Evolutionary conservation across 2,113 vertebrate species (phyloP), one percentile per base, ranked within the genome.

Genomic region (Polypterus senegalus): DNA sequence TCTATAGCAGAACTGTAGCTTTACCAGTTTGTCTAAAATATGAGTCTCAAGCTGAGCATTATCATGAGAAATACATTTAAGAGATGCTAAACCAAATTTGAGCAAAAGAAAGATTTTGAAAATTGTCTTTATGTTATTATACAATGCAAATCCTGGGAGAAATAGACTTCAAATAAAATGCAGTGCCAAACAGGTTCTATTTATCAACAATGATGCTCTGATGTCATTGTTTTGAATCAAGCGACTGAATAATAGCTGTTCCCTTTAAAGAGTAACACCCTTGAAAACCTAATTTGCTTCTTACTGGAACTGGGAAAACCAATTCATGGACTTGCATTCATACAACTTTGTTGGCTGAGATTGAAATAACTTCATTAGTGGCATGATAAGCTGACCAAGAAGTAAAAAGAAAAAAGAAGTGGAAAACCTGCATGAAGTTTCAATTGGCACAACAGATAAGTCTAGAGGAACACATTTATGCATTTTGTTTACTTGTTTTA

Each of bases 331-430:
- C 51, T 52, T 10, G 7, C 51, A 52, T 52, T 52, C 10, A 10
- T 7, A 52, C 7, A 52, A 52, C 7, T 52, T 8, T 52, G 7
- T 52, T 7, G 51, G 51, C 51, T 52, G 51, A 52, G 10, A 3
- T 52, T 52, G 51, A 52, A 52, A 7, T 52, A 52, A 52, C 51
- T 10, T 4, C 3, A 52, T 52, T 52, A 52, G 51, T 52, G 51
- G 51, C 7, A 7, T 52, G 51, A 52, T 52, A 7, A 52, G 51
- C 10, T 52, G 7, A 52, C 7, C 51, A 52, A 52, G 10, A 52
- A 27, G 27, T 27, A 27, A 27, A 27, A 69, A n/a, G n/a, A 64
- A 44, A 57, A 3, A 57, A 11, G 49, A 61, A 51, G 49, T 5
- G 47, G 44, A 57, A 66, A 61, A 57, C 7, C 47, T 49, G 47